Evolutionary conservation across 53 echinoderm and acorn worm genomes (phyloP).

Genomic region (Temnopleurus reevesii): DNA sequence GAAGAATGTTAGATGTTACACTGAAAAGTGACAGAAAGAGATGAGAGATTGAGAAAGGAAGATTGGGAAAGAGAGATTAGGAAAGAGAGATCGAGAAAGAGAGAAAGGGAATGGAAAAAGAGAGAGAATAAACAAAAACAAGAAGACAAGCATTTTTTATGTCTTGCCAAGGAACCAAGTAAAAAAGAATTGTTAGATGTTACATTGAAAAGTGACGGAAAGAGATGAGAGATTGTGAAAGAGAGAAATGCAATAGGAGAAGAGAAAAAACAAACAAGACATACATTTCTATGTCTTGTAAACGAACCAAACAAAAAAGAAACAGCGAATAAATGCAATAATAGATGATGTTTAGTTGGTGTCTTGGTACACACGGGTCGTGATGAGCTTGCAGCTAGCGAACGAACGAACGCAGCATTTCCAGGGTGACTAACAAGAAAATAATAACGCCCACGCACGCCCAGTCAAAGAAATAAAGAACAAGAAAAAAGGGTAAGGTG

Average conservation of each 20-base stretch:
- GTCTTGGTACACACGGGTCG: neutral
- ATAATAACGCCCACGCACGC: conserved; percentile 30
- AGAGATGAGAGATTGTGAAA: neutral
- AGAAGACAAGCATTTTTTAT: neutral
- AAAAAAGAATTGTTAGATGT: neutral
- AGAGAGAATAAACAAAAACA: neutral
- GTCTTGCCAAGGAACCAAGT: neutral
- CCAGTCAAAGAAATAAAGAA: neutral
- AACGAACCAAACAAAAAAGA: neutral
- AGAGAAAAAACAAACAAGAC: neutral
- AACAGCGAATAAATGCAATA: neutral
- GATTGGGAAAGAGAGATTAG: too few relatives aligned
- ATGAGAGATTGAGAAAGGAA: neutral
- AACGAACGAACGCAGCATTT: neutral
- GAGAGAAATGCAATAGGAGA: neutral
- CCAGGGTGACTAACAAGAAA: neutral
- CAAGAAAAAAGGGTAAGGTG: neutral
- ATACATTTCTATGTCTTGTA: neutral
- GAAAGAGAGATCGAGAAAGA: neutral
- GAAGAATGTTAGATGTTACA: neutral
- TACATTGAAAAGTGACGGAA: neutral
- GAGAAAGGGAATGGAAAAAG: neutral
- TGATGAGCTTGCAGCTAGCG: neutral
- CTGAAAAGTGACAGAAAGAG: neutral
- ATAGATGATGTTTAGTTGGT: neutral